Evolutionary conservation across 1,140 invertebrate genomes (phyloP), one percentile per base, ranked within the genome.

Genomic region (Euwallacea similis): DNA sequence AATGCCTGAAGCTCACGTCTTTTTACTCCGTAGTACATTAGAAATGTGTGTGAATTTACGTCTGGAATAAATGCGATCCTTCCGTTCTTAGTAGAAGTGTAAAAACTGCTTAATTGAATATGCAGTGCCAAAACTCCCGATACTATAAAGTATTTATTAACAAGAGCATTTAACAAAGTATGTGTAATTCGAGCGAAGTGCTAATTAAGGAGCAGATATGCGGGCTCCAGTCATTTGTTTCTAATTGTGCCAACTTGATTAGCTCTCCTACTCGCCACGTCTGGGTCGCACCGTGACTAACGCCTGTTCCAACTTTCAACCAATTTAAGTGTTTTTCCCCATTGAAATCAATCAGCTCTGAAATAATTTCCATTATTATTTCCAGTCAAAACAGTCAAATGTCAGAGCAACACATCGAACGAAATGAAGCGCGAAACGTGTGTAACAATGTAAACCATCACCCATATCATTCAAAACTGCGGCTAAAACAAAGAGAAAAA

Each of bases 191-290:
- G 44, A 72, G 61, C 66, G 73, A 76, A 73, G 72, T 74, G 73
- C 71, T 76, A 76, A 76, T 76, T 76, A 76, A 75, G 67, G 59
- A 72, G 69, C 64, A 74, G 69, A 74, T 74, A 76, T 76, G 74
- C 75, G 75, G 75, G 75, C 73, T 75, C 64, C 69, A 76, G 67
- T 76, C 75, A 76, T 76, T 76, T 76, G 74, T 76, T 75, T 76
- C 73, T 75, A 76, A 76, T 76, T 75, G 75, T 72, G 74, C 68
- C 71, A 73, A 74, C 73, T 72, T 73, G 66, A 73, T 73, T 73
- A 66, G 64, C 69, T 71, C 72, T 58, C 54, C 42, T 71, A 65
- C 42, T 46, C 8, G 54, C 11, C 21, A 33, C 21, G 21, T 33
- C 21, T 33, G 21, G 21, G 21, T 33, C 21, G 21, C 21, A 33